phyloP scores from a whole-genome alignment of 2,113 vertebrate genomes.

The Halichoeres trimaculatus region DNA sequence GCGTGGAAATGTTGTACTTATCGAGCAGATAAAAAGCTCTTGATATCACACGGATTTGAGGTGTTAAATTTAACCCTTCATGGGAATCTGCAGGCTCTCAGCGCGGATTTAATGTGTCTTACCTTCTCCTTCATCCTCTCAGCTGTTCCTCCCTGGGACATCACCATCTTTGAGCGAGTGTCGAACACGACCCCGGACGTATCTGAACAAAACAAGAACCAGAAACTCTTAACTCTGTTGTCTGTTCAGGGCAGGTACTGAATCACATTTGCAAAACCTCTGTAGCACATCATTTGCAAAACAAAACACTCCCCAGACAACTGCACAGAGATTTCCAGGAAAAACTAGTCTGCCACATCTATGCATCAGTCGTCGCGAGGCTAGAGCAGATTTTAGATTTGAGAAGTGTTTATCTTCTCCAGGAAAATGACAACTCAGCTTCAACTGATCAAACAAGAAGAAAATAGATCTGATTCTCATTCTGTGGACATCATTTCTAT shows the following conservation, averaged over 20 bases:
- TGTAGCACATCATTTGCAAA: slow-evolving; percentile 72
- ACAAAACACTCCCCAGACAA: slow-evolving; percentile 57
- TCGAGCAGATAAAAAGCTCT: neutral
- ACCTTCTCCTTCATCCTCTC: slow-evolving; percentile 99
- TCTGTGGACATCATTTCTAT: neutral
- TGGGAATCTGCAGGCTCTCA: neutral
- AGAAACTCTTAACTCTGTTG: slow-evolving; percentile 10
- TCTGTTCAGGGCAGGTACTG: neutral
- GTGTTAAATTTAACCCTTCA: neutral
- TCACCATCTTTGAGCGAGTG: slow-evolving; percentile 93
- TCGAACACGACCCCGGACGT: slow-evolving; percentile 94
- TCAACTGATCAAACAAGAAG: neutral
- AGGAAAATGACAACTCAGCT: neutral
- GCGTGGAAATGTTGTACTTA: neutral
- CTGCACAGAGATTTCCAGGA: slow-evolving; percentile 25
- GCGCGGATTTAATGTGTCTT: slow-evolving; percentile 38
- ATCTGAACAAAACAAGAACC: slow-evolving; percentile 79
- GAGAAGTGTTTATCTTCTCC: neutral
- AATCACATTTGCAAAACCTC: slow-evolving; percentile 63
- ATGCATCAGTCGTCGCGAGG: neutral
- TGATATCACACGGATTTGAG: neutral
- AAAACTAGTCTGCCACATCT: neutral
- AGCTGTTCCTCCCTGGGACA: slow-evolving; percentile 94
- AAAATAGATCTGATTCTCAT: neutral
- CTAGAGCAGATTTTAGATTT: neutral